Evolutionary conservation across 2,888 invertebrate species (phyloP), one percentile per base, ranked within the genome.

Genomic region (Proisotoma minuta): DNA sequence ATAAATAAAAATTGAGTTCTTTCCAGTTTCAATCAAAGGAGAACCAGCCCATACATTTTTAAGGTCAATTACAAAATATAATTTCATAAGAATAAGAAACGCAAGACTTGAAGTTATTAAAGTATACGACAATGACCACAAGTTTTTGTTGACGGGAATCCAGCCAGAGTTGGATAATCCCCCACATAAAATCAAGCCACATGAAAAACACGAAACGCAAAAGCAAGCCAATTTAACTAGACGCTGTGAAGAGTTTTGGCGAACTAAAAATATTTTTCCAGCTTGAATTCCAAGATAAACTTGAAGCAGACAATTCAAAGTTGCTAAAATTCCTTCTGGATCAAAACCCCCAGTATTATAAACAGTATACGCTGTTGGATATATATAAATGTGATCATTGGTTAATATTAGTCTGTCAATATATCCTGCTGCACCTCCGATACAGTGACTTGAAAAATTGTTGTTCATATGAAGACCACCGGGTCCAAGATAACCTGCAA

Each of bases 241-340:
- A 34, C 91, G 82, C n/a, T 69, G 68, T 57, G 77, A 79, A 78
- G 83, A 83, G 0, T 78, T 78, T 66, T 80, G 79, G 74, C 83
- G 82, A 18, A 81, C 77, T 58, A 84, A 76, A 62, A 94, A 80
- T 0, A 87, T 88, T n/a, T 85, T 82, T 0, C 94, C 92, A 5
- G 89, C 87, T 75, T 92, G 89, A n/a, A 88, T 83, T 0, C 92
- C 92, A 39, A 91, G 78, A 69, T 91, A 84, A 0, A 86, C 87
- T 76, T 91, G 91, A 50, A 91, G 85, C 34, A 87, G 83, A 24
- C 74, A 73, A 15, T 73, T 73, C 47, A 75, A 49, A 70, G 77
- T 78, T 88, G 95, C 96, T 57, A 95, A 81, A 57, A 93, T 76
- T 24, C 96, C 95, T 78, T 97, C 97, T 0, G 96, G 96, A 79